These are phyloP conservation scores for Mormyrops attenuatus DNA, from an alignment of 2,797 vertebrate genomes.

Conservation along the genomic window DNA sequence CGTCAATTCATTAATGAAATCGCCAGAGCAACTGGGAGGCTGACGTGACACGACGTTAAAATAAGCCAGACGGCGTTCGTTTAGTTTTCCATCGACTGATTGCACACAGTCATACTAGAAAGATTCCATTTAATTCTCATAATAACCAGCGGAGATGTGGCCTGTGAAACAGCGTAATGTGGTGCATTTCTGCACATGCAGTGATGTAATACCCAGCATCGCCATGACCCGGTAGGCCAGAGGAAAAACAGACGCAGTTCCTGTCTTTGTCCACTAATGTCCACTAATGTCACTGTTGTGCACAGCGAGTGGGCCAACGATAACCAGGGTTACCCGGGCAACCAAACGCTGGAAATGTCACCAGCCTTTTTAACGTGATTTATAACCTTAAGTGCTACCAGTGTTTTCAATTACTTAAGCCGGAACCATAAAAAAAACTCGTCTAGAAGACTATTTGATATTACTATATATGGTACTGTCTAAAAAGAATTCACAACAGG, in stretches of 20 bases:
- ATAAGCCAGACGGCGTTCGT: neutral
- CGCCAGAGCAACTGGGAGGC: neutral
- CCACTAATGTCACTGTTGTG: neutral
- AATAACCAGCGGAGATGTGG: neutral
- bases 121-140: constrained; percentile 1
- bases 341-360: neutral
- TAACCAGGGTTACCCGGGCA: neutral
- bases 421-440: neutral
- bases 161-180: neutral
- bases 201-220: neutral
- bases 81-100: neutral
- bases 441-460: neutral
- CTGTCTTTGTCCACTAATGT: neutral
- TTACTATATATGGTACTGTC: neutral
- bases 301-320: neutral
- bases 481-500: neutral
- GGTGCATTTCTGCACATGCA: neutral
- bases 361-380: neutral
- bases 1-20: neutral
- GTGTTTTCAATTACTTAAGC: neutral
- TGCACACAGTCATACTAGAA: neutral
- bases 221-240: neutral
- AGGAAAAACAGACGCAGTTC: neutral
- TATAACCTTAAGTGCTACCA: neutral
- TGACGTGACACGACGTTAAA: neutral